phyloP scores from a whole-genome alignment of 2,797 vertebrate genomes.

The Pitangus sulphuratus region DNA sequence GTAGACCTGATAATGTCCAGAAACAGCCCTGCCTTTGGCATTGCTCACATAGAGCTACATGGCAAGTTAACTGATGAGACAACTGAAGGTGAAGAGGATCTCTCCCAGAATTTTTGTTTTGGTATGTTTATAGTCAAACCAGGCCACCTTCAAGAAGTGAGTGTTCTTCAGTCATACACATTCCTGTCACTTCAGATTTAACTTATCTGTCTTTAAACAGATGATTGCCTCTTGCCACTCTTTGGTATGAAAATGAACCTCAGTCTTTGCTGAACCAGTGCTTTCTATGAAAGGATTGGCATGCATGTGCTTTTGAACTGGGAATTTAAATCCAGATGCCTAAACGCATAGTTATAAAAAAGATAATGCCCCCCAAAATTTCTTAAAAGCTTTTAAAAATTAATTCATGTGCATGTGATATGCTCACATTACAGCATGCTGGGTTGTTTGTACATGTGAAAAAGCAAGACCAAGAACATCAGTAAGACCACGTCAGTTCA shows the following conservation, averaged over 20 bases:
- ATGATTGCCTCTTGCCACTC: background rate
- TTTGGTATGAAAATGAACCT: background rate
- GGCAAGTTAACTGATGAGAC: background rate
- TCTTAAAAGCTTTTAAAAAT: background rate
- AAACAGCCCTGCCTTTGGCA: background rate
- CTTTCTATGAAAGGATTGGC: background rate
- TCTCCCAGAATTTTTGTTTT: background rate
- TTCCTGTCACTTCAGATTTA: background rate
- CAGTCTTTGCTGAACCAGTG: background rate
- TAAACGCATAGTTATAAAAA: background rate
- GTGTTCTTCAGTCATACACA: background rate
- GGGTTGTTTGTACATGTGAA: background rate
- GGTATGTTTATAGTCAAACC: background rate
- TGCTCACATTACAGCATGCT: background rate
- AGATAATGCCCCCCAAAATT: rapidly evolving
- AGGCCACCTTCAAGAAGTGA: background rate
- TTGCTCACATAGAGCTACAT: background rate
- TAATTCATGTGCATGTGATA: background rate
- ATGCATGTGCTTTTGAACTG: background rate
- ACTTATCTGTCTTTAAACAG: background rate
- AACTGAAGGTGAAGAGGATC: background rate
- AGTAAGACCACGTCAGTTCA: background rate
- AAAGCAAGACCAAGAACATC: background rate
- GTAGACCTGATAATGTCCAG: background rate
- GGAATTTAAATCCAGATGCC: background rate